Evolutionary conservation across 1,140 invertebrate species (phyloP).

Genomic region (Philotrypesis tridentata): DNA sequence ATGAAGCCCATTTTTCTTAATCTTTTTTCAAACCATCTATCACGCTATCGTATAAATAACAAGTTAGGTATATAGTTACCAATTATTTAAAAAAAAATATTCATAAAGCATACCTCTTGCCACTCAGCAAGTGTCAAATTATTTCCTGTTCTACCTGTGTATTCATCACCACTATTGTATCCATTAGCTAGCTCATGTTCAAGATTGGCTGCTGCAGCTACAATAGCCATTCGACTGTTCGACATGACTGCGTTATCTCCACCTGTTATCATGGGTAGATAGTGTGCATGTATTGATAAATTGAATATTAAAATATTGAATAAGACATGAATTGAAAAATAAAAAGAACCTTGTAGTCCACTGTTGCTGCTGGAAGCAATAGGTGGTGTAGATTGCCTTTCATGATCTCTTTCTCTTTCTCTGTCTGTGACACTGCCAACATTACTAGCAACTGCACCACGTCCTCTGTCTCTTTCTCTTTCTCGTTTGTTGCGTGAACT

Average conservation of each 20-base stretch:
- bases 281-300: neutral
- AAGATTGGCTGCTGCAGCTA: conserved; percentile 59
- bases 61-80: neutral
- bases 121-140: conserved; percentile 77
- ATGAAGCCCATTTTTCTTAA: conserved; percentile 85
- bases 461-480: conserved; percentile 64
- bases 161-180: conserved; percentile 87
- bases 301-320: neutral
- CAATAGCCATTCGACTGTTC: conserved; percentile 63
- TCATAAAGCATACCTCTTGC: conserved; percentile 71
- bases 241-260: conserved; percentile 60
- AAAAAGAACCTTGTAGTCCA: conserved; percentile 62
- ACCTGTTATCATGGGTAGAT: conserved; percentile 49
- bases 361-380: conserved; percentile 63
- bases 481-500: conserved; percentile 68
- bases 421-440: conserved; percentile 52
- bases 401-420: conserved; percentile 67
- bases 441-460: conserved; percentile 36
- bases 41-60: conserved; percentile 69
- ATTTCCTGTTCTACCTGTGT: conserved; percentile 76
- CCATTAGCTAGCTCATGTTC: conserved; percentile 72
- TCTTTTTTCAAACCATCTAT: conserved; percentile 82
- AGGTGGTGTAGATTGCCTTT: conserved; percentile 68
- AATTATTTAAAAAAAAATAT: conserved; percentile 2
- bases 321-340: neutral